Base-by-base conservation (phyloP, 2,113 vertebrate species). In the Rutilus rutilus region DNA sequence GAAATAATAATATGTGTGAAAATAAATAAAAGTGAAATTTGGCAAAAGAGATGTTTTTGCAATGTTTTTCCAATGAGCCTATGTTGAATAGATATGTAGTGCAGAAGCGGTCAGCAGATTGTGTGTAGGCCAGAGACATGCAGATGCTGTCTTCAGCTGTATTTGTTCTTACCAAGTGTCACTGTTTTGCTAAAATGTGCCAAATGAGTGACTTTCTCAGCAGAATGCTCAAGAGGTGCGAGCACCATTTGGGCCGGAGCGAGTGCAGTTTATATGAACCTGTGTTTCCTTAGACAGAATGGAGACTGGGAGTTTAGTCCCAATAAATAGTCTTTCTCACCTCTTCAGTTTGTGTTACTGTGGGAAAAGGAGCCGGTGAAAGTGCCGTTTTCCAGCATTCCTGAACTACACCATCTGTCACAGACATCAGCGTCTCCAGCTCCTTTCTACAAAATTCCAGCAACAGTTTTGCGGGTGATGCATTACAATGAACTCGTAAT, bases 291-390 rank as follows among this genome's bases (percentile, higher is more conserved):
- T 36, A 52, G 52, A 14, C 12, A 60, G 23, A 21, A 47, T 30
- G n/a, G 65, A 80, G 36, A 74, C 45, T 67, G 57, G 14, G 27
- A 73, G 60, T 71, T 71, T 78, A 23, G 27, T 75, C 64, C n/a
- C 39, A 50, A 84, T 80, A 76, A 69, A 86, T 82, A 78, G 52
- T 76, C 83, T 88, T 88, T 89, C 71, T 89, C 86, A 88, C 86
- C 88, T 87, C 67, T 7, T 33, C 14, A 62, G 82, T 73, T 79
- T 79, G 67, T 83, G 64, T 74, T 86, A 62, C 69, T 84, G 60
- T 54, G 84, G 47, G 84, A 86, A 79, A 25, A 30, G 64, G 33
- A 39, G 25, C 57, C 17, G 50, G 78, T 79, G 89, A 85, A 90
- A 85, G 78, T 83, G 59, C 5, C 25, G 21, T 60, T 42, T 60